Evolutionary conservation across 2,113 vertebrate species (phyloP), one percentile per base, ranked within the genome.

Genomic region (Solenodon paradoxus): DNA sequence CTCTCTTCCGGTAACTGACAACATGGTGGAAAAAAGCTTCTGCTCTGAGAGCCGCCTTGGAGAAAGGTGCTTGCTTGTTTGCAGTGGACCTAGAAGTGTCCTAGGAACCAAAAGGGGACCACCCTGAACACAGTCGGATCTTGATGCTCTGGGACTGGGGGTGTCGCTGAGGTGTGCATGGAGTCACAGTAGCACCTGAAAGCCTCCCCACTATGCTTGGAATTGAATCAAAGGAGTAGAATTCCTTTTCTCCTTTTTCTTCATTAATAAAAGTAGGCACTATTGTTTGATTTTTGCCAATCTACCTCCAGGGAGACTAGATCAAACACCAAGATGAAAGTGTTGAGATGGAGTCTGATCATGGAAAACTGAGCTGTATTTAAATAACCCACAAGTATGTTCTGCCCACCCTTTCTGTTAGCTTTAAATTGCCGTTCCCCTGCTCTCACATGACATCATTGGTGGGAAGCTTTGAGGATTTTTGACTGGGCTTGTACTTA

Each of bases 21-120:
- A 38, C 88, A 74, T 9, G 12, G 9, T 1, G 57, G 88, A 61
- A 95, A 87, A 92, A 64, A 64, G 47, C n/a, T 74, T 88, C 7
- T 9, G 19, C 55, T 57, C 63, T 22, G 53, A 78, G 45, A 51
- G 80, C 72, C 82, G 51, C 8, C 45, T 7, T 0, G 0, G 63
- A 53, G 86, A 71, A 92, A 45, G 63, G 75, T 17, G 35, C 26
- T 72, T 0, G 16, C 28, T 7, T 68, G 51, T 57, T 30, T 45
- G 71, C 42, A 32, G 40, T 45, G 0, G 3, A 55, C 19, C 9
- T 66, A 47, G 64, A 55, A 85, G 42, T n/a, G 64, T 69, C 38
- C 40, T 49, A 22, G 40, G n/a, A 28, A 64, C 45, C 24, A 32
- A 68, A 55, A 13, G 49, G 59, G 79, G 57, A 0, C 0, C 26